Conservation (phyloP, 2,888 invertebrate genomes). For the Lampropteryx suffumata region DNA sequence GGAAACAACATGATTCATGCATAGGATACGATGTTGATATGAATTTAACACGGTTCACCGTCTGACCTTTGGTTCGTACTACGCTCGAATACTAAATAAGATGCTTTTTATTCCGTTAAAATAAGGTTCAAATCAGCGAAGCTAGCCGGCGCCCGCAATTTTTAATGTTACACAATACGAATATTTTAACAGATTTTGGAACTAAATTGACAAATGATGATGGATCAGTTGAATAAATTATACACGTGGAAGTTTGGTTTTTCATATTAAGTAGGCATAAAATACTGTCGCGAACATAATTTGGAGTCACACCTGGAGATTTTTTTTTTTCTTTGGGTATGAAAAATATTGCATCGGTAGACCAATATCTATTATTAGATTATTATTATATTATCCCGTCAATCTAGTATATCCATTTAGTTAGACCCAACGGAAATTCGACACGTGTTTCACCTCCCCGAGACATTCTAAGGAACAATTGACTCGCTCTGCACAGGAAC, state of each 20-base stretch:
- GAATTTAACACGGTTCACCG: constrained; percentile 21
- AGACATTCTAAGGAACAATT: too few relatives aligned
- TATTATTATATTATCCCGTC: too few relatives aligned
- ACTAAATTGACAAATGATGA: constrained; percentile 17
- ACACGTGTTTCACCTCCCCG: too few relatives aligned
- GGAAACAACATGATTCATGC: constrained; percentile 37
- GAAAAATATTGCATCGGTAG: too few relatives aligned
- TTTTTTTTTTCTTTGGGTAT: too few relatives aligned
- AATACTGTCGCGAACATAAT: too few relatives aligned
- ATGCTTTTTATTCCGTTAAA: constrained; percentile 14
- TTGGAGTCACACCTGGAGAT: too few relatives aligned
- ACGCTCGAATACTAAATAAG: constrained; percentile 12
- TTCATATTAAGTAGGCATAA: neutral
- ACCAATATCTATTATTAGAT: too few relatives aligned
- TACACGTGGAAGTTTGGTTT: constrained; percentile 10
- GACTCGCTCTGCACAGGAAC: too few relatives aligned
- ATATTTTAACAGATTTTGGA: constrained; percentile 19
- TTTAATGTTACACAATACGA: constrained; percentile 23
- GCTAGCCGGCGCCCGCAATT: constrained; percentile 18
- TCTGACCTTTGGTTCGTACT: constrained; percentile 33
- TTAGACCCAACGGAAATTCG: too few relatives aligned
- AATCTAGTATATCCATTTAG: too few relatives aligned
- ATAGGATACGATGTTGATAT: constrained; percentile 34
- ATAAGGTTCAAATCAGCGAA: constrained; percentile 21
- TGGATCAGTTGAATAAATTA: constrained; percentile 10